Conservation (phyloP, 2,888 invertebrate genomes). For the Ormyrus rosae region DNA sequence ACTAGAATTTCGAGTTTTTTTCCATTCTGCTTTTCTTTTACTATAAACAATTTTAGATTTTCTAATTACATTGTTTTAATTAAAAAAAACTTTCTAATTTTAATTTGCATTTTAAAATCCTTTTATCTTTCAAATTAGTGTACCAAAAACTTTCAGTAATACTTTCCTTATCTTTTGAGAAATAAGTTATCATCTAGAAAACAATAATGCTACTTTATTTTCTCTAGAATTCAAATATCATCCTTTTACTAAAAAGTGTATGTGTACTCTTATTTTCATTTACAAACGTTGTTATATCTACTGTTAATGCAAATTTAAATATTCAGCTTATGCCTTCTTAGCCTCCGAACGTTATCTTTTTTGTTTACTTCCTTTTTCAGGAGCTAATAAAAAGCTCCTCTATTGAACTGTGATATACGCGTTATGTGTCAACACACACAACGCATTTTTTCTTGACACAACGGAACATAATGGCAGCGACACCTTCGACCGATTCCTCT, state of each 20-base stretch:
- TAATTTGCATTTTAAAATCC: background rate
- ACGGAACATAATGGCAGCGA: conserved; percentile 31
- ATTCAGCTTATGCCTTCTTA: background rate
- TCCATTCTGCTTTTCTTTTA: conserved; percentile 14
- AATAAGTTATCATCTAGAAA: no score
- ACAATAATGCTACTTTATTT: no score
- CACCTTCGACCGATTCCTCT: conserved; percentile 45
- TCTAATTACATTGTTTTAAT: no score
- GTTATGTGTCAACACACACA: conserved; percentile 58
- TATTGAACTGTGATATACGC: conserved; percentile 69
- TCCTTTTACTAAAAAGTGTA: no score
- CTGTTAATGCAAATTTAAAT: no score
- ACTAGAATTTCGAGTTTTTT: conserved; percentile 11
- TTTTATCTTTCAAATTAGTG: conserved; percentile 10
- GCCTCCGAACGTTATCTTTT: conserved; percentile 16
- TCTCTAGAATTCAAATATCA: no score
- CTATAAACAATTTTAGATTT: conserved; percentile 3
- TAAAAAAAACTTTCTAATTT: background rate
- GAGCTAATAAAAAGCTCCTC: conserved; percentile 59
- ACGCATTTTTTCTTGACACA: conserved; percentile 53
- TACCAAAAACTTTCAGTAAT: background rate
- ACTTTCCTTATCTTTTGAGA: no score
- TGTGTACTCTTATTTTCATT: no score
- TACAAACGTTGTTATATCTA: no score
- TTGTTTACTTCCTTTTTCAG: conserved; percentile 42